A percentile compares a stretch with the other conserved stretches of the same genome.
Evolutionary conservation across 2,113 vertebrate genomes (phyloP).

Genomic region (Fregetta grallaria): DNA sequence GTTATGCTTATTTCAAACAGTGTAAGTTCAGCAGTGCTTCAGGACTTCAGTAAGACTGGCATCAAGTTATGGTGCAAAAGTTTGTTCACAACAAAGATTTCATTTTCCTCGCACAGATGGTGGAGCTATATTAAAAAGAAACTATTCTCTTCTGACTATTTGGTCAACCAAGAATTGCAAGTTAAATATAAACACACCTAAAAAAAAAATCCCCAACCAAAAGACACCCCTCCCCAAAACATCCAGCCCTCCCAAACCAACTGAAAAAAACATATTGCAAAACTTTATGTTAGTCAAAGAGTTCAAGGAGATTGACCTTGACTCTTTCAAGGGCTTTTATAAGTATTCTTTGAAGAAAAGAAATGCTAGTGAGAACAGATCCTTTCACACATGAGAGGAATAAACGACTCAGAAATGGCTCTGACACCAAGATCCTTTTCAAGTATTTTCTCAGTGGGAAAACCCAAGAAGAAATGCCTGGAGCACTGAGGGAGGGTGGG

Average conservation of each 20-base stretch:
- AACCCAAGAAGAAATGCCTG: not conserved
- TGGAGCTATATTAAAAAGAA: not conserved
- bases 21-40: not conserved
- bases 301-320: not conserved
- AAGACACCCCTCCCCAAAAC: not conserved
- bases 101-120: not conserved
- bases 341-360: conserved; percentile 14
- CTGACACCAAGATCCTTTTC: not conserved
- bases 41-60: not conserved
- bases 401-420: not conserved
- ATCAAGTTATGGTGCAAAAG: not conserved
- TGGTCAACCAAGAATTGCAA: not conserved
- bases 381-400: not conserved
- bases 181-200: not conserved
- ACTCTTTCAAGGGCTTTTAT: not conserved
- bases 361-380: conserved; percentile 20
- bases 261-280: not conserved
- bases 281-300: not conserved
- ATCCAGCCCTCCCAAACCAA: not conserved
- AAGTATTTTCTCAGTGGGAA: not conserved
- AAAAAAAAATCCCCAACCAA: not conserved
- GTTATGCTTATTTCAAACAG: not conserved
- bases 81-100: not conserved
- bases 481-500: not conserved
- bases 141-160: not conserved